Evolutionary conservation across 2,797 vertebrate species (phyloP).

Genomic region (Sebastes iracundus): DNA sequence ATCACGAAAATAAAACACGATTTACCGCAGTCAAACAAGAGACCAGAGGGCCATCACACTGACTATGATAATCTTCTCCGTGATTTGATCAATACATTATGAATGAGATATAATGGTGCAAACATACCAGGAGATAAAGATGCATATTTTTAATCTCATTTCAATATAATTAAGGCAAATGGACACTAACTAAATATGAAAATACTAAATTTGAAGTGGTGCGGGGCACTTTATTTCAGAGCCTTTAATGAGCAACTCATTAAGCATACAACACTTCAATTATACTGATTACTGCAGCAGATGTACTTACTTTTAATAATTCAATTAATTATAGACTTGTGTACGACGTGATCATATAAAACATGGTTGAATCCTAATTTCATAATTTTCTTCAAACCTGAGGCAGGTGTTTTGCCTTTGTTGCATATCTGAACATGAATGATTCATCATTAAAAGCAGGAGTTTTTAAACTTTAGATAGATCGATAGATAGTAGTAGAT

Average conservation of each 20-base stretch:
- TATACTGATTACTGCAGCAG: constrained; percentile 66
- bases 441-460: neutral
- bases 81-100: constrained; percentile 65
- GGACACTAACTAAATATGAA: constrained; percentile 52
- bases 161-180: constrained; percentile 68
- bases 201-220: constrained; percentile 43
- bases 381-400: neutral
- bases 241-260: constrained; percentile 62
- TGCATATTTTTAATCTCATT: constrained; percentile 68
- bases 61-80: constrained; percentile 37
- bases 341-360: constrained; percentile 1
- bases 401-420: neutral
- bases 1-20: constrained; percentile 45
- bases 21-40: constrained; percentile 34
- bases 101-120: constrained; percentile 59
- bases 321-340: constrained; percentile 48
- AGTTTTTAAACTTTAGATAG: neutral
- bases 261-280: constrained; percentile 67
- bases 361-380: constrained; percentile 10
- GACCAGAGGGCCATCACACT: constrained; percentile 29
- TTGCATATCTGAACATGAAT: neutral
- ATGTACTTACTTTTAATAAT: constrained; percentile 59
- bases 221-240: constrained; percentile 47
- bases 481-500: no score
- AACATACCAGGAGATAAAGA: constrained; percentile 51